A percentile compares a stretch with the other conserved stretches of the same genome.
phyloP scores from a whole-genome alignment of 1,140 invertebrate species.

The Pissodes strobi region DNA sequence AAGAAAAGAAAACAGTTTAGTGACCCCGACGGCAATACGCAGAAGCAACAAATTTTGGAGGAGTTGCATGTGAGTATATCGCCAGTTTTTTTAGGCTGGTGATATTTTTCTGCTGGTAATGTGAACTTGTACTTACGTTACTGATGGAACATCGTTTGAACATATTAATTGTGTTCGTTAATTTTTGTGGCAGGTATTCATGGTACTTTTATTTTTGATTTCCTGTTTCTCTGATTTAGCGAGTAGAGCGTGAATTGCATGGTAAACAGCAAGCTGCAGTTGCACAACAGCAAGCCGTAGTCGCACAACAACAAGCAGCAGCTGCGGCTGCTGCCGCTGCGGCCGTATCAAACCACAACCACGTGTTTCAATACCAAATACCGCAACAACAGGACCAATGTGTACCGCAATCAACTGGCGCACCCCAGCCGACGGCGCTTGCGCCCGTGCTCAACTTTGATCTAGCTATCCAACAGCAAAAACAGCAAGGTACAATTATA shows the following conservation, averaged over 20 bases:
- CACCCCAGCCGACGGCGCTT: slow-evolving; percentile 37
- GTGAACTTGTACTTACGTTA: not conserved
- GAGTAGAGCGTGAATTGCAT: slow-evolving; percentile 75
- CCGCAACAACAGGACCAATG: slow-evolving; percentile 46
- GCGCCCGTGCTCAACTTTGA: slow-evolving; percentile 52
- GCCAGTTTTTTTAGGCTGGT: not conserved
- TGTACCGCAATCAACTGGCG: slow-evolving; percentile 45
- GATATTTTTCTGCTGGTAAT: not conserved
- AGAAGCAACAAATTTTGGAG: slow-evolving; percentile 78
- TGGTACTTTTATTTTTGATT: no score
- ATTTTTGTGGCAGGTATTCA: no score
- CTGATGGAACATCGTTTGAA: no score
- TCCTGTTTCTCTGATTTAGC: no score
- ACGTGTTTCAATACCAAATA: slow-evolving; percentile 53
- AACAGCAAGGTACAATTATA: slow-evolving; percentile 46
- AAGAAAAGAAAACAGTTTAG: slow-evolving; percentile 52
- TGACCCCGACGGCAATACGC: slow-evolving; percentile 65
- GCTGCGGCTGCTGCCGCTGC: slow-evolving; percentile 15
- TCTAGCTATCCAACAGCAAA: slow-evolving; percentile 48
- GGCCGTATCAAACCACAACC: slow-evolving; percentile 40
- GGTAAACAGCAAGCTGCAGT: slow-evolving; percentile 59
- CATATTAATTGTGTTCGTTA: no score
- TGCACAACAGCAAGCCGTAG: slow-evolving; percentile 43
- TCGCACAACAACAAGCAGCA: slow-evolving; percentile 3
- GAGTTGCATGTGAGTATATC: slow-evolving; percentile 68